Base-by-base conservation (phyloP, 2,797 vertebrate species). In the Paedocypris micromegethes region DNA sequence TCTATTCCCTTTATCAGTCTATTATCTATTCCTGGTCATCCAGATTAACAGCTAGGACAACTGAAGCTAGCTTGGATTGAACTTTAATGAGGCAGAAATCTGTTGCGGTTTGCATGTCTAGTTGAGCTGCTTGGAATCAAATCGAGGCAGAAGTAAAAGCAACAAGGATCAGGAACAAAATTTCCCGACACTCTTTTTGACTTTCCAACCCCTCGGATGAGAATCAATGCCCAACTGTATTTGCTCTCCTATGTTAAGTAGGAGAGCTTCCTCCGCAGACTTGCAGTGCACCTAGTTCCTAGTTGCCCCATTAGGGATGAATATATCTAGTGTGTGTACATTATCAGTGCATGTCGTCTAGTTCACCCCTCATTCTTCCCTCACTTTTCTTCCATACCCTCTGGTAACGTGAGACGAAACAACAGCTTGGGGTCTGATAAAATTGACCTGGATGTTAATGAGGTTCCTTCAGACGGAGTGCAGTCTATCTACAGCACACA, bases 401-500 rank as follows among this genome's bases (percentile, higher is more conserved):
- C 68, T 77, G 66, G 78, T 81, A 80, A 83, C 82, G 78, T 73
- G 77, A 79, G 76, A 82, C 23, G 83, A 85, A 83, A 84, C 51
- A 75, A 79, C 82, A 86, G 82, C 82, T 84, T 73, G 72, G 72
- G 78, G 58, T 79, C 79, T 86, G 80, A 88, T 89, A 85, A 86
- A 87, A 83, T 75, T 87, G 86, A 89, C 85, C 85, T 82, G 79
- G 76, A 83, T 85, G 86, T 86, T 90, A 90, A 91, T 88, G 84
- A 85, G 83, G 82, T 85, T 83, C 81, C 82, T 79, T 72, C 70
- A 78, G 79, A 83, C 79, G 78, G 82, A 77, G 75, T 82, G 75
- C 41, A 39, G 66, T 74, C 64, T 72, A 77, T 75, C 52, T 59
- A 76, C 66, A 71, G 5, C 56, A 44, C 23, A 37, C 59, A 63